Evolutionary conservation across 2,797 vertebrate species (phyloP).

Genomic region (Falco peregrinus): DNA sequence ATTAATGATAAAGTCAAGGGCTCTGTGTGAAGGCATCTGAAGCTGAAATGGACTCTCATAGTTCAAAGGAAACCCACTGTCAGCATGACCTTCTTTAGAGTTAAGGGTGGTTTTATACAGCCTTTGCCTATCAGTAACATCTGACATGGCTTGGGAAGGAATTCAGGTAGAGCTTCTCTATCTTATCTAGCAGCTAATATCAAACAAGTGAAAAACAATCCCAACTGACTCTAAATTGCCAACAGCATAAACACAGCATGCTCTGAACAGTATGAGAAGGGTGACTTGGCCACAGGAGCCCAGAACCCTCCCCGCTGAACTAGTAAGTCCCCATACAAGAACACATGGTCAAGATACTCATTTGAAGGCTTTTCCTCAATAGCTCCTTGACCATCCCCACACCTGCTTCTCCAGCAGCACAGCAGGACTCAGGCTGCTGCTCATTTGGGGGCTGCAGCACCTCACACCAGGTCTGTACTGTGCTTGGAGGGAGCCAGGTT

Average conservation of each 20-base stretch:
- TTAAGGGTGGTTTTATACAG: background rate
- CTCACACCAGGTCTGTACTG: background rate
- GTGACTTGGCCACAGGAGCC: background rate
- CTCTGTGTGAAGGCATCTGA: background rate
- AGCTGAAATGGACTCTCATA: background rate
- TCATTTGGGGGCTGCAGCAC: background rate
- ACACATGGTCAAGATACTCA: background rate
- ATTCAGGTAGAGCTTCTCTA: background rate
- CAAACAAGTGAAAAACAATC: background rate
- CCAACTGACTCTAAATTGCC: background rate
- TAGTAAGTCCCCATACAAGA: fast-evolving
- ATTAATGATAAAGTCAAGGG: background rate
- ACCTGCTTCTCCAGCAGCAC: background rate
- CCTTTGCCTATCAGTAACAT: background rate
- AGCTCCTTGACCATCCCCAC: background rate
- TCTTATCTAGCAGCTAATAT: background rate
- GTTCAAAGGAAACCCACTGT: background rate
- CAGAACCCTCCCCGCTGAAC: background rate
- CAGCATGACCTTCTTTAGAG: background rate
- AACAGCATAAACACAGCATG: background rate
- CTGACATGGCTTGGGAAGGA: background rate
- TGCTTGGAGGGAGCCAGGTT: background rate
- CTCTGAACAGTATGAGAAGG: background rate
- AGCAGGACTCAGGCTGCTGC: background rate
- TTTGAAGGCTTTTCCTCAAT: background rate